Base-by-base conservation (phyloP, 1,140 invertebrate species). In the Heliothis virescens region DNA sequence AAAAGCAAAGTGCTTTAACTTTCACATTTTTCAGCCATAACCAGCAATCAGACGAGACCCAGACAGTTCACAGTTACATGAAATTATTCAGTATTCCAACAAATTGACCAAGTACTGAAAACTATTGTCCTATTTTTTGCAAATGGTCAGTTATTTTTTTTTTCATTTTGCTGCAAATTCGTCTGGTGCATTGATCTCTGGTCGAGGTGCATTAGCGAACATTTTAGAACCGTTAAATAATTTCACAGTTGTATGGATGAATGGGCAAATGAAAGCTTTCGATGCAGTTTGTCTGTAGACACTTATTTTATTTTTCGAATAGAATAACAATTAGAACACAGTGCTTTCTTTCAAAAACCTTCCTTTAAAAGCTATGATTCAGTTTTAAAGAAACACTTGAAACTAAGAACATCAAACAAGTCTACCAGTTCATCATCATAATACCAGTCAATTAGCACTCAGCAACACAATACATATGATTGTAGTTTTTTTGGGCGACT, bases 131-230 rank as follows among this genome's bases (percentile, higher is more conserved):
- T 48, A 67, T 67, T 67, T 67, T 67, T 67, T 67, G 15, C 34
- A 15, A 47, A 63, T 67, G 12, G 13, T 62, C 18, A 11, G 16
- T 48, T 29, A 13, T 18, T 5, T 65, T 65, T 67, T 48, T 18
- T 11, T 13, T 12, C n/a, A n/a, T 67, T 21, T 67, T n/a, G 10
- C 12, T 67, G 2, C 41, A 48, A 9, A 48, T 67, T 67, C 13
- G 63, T 67, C 63, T 67, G 63, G 63, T 67, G 63, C 63, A 67
- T 67, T 67, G 63, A 67, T 50, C 63, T 67, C 18, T 67, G 63
- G 47, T 16, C 18, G 48, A 65, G 11, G n/a, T 50, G 63, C 63
- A 67, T 67, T 11, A 13, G 21, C 3, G 57, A 13, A 60, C 34
- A 41, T 41, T 41, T 41, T 41, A 9, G 34, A 41, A 41, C 34